Evolutionary conservation across 2,888 invertebrate species (phyloP).

Genomic region (Oligia latruncula): DNA sequence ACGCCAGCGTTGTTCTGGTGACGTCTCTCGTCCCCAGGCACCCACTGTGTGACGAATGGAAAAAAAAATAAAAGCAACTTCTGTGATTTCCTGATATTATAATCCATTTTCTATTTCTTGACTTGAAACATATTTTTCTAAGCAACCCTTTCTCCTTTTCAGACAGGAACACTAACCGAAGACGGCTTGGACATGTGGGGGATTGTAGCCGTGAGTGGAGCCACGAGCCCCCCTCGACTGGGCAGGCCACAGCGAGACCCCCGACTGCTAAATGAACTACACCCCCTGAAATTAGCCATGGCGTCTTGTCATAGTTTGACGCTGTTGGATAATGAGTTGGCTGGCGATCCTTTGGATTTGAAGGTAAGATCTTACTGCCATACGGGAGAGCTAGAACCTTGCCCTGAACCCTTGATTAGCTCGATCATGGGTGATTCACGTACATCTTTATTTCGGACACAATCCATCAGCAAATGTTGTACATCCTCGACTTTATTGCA

Average conservation of each 20-base stretch:
- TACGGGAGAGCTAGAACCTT: too few relatives aligned
- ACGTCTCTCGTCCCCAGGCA: too few relatives aligned
- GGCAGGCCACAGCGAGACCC: conserved; percentile 88
- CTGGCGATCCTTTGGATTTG: conserved; percentile 98
- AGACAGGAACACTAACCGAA: conserved; percentile 99
- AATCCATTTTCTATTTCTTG: background rate
- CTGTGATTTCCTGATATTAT: background rate
- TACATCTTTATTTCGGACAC: too few relatives aligned
- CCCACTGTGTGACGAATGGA: too few relatives aligned
- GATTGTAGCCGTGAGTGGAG: conserved; percentile 91
- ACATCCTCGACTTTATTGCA: too few relatives aligned
- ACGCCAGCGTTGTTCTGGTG: too few relatives aligned
- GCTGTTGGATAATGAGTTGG: conserved; percentile 95
- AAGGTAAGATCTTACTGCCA: conserved; percentile 88
- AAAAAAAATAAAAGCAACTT: background rate
- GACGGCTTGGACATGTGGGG: conserved; percentile 99
- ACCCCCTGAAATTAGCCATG: conserved; percentile 93
- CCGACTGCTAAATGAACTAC: conserved; percentile 84
- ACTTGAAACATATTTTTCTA: background rate
- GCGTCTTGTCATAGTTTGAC: conserved; percentile 98
- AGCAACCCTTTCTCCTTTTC: conserved; percentile 53
- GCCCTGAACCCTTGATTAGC: too few relatives aligned
- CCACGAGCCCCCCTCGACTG: conserved; percentile 72
- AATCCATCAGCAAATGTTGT: too few relatives aligned
- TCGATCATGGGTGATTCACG: too few relatives aligned